Evolutionary conservation across 2,113 vertebrate genomes (phyloP).

Genomic region (Ophiodon elongatus): DNA sequence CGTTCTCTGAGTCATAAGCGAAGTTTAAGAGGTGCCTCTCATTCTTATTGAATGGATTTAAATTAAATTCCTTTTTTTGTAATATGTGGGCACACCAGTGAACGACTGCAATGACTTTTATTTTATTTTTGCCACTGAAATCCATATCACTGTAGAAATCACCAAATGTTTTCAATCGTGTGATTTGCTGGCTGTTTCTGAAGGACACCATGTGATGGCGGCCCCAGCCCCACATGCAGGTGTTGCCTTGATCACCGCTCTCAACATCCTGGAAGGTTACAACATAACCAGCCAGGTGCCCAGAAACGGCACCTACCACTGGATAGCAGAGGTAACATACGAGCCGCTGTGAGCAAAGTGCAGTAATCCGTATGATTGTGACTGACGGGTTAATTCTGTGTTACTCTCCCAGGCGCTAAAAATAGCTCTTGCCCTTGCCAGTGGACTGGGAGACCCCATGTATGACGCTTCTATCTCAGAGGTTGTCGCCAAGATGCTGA

Average conservation of each 20-base stretch:
- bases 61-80: no score
- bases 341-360: background rate
- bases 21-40: no score
- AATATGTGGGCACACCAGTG: no score
- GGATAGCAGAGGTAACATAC: constrained; percentile 91
- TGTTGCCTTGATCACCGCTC: constrained; percentile 91
- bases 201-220: constrained; percentile 92
- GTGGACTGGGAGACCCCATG: constrained; percentile 91
- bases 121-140: no score
- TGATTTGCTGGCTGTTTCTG: constrained; percentile 36
- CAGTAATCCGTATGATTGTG: background rate
- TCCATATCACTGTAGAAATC: no score
- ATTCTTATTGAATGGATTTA: no score
- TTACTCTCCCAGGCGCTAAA: constrained; percentile 88
- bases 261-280: constrained; percentile 96
- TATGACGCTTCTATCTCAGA: constrained; percentile 87
- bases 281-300: constrained; percentile 90
- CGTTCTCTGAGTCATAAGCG: no score
- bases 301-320: constrained; percentile 88
- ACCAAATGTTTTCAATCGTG: background rate
- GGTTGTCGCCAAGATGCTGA: constrained; percentile 89
- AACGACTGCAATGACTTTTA: no score
- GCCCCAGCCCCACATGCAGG: constrained; percentile 93
- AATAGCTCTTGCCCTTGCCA: constrained; percentile 91
- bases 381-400: background rate